Conservation (phyloP, 2,797 vertebrate species). For the Schizothorax lantsangensis region DNA sequence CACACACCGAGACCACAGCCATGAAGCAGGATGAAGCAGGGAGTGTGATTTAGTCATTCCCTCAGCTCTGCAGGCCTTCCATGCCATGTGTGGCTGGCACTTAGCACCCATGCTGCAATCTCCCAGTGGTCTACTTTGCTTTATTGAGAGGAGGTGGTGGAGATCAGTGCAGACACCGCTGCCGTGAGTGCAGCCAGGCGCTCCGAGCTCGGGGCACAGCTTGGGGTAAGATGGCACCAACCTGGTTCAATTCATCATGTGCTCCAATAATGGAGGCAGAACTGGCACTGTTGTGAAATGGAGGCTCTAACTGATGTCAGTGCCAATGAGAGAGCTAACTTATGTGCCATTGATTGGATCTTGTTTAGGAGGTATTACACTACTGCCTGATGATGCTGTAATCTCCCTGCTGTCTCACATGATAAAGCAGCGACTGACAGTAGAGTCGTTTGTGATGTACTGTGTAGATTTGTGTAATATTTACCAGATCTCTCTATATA, state of each 20-base stretch:
- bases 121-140: conserved; percentile 22
- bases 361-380: conserved; percentile 19
- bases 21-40: conserved; percentile 57
- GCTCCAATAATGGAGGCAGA: conserved; percentile 21
- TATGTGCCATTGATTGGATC: conserved; percentile 31
- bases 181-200: conserved; percentile 1
- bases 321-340: conserved; percentile 31
- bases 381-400: conserved; percentile 22
- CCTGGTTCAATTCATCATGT: conserved; percentile 35
- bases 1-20: conserved; percentile 19
- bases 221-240: conserved; percentile 23
- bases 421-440: background rate
- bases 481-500: background rate
- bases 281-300: conserved; percentile 9
- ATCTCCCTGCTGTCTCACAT: conserved; percentile 8
- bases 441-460: background rate
- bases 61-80: conserved; percentile 25
- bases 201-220: conserved; percentile 15
- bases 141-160: conserved; percentile 25
- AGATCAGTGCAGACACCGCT: conserved; percentile 11
- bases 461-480: conserved; percentile 2
- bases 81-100: conserved; percentile 27
- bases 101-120: conserved; percentile 15
- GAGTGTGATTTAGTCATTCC: conserved; percentile 27
- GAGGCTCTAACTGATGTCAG: conserved; percentile 18